Evolutionary conservation across 2,113 vertebrate species (phyloP), one percentile per base, ranked within the genome.

Genomic region (Acrocephalus arundinaceus): DNA sequence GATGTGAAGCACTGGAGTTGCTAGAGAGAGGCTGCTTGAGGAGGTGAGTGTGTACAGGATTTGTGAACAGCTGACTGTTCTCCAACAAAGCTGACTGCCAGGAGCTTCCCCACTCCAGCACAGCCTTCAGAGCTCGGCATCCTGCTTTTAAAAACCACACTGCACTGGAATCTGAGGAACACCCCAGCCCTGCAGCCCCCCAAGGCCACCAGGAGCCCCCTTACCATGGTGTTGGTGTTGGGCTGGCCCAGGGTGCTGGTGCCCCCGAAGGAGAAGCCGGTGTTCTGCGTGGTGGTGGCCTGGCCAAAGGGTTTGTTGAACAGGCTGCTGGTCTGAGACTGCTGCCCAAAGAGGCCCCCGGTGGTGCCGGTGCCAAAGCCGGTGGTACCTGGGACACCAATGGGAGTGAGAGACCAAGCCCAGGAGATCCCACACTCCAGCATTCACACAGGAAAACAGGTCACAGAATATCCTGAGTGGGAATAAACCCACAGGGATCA

Each of bases 231-330:
- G 96, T 83, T 99, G 20, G 99, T 99, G 96, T 98, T 99, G 5
- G 99, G 97, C 94, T 99, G 99, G 11, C 99, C 99, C 58, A 99
- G 97, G 1, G 99, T 98, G 92, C 97, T 98, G 75, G 98, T 98
- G 88, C 98, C 98, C 14, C 98, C 98, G 27, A 99, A 99, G 8
- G 98, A 98, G 92, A 99, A 99, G 65, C 98, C 98, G 0, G 98
- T 97, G 96, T 98, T 99, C 77, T 96, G 99, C 0, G 99, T 97
- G 2, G 99, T 99, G 23, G 98, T 99, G 55, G 98, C 81, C 43
- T 98, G 98, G 6, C 98, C 99, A 8, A 99, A 99, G 0, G 99
- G 99, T 85, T 99, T 99, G 97, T 97, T 98, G 30, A 98, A 99
- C 20, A 99, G 98, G 62, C 98, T 99, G 3, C 95, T 95, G 35